Evolutionary conservation across 2,797 vertebrate genomes (phyloP).

Genomic region (Apogon talboti): DNA sequence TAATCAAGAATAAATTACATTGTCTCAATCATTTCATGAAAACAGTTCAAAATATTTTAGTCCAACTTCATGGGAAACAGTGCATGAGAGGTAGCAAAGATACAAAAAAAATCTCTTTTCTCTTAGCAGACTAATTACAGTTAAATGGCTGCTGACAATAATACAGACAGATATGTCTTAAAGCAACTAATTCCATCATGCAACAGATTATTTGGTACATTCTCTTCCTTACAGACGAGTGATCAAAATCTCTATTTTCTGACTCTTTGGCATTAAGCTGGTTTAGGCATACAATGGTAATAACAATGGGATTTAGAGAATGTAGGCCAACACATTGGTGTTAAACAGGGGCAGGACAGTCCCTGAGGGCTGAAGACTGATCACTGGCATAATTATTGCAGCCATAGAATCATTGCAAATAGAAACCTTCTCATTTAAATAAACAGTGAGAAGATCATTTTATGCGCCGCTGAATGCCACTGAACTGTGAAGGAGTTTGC

Average conservation of each 20-base stretch:
- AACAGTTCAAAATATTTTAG: too few species aligned
- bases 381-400: slow-evolving; percentile 71
- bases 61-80: too few species aligned
- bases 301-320: slow-evolving; percentile 68
- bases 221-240: background rate
- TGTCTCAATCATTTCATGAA: too few species aligned
- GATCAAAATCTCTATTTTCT: slow-evolving; percentile 24
- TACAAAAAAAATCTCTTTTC: too few species aligned
- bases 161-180: background rate
- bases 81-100: too few species aligned
- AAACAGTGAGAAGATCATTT: slow-evolving; percentile 13
- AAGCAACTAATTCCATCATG: background rate
- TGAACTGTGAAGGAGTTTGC: background rate
- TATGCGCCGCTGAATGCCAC: background rate
- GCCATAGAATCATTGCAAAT: slow-evolving; percentile 48
- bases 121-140: background rate
- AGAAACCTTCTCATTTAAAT: slow-evolving; percentile 11
- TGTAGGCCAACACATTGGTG: slow-evolving; percentile 74
- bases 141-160: background rate
- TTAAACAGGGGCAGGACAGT: slow-evolving; percentile 76
- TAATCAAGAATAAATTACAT: too few species aligned
- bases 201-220: background rate
- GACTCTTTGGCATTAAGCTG: slow-evolving; percentile 37
- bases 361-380: slow-evolving; percentile 68
- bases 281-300: slow-evolving; percentile 49